phyloP scores from a whole-genome alignment of 2,797 vertebrate genomes.

The Hybognathus amarus region DNA sequence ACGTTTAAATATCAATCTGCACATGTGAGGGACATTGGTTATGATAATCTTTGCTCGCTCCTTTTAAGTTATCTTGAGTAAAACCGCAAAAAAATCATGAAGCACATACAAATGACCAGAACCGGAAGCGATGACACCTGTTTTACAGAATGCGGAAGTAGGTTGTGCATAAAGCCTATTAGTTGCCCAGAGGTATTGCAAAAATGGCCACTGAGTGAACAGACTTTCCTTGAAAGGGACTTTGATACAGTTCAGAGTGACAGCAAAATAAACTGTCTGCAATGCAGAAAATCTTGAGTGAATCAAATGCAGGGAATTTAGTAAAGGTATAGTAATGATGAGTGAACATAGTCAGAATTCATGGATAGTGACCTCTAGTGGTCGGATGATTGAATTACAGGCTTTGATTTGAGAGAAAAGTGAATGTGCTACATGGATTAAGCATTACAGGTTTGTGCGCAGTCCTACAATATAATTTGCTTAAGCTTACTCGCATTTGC shows the following conservation, averaged over 20 bases:
- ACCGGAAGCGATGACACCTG: no score
- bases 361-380: neutral
- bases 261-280: neutral
- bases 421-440: neutral
- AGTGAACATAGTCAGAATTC: neutral
- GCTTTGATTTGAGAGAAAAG: neutral
- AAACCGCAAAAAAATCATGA: no score
- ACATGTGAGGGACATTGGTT: no score
- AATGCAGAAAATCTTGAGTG: neutral
- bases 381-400: neutral
- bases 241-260: neutral
- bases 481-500: neutral
- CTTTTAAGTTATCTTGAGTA: no score
- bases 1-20: no score
- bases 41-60: no score
- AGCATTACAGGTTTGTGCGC: neutral
- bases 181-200: no score
- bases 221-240: neutral
- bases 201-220: no score
- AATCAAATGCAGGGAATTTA: neutral
- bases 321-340: neutral
- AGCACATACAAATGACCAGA: no score
- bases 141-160: no score
- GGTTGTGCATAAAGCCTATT: no score
- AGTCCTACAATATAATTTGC: neutral